These are phyloP conservation scores for Drosophila anceps DNA, from an alignment of 2,888 invertebrate genomes.

Conservation along the genomic window DNA sequence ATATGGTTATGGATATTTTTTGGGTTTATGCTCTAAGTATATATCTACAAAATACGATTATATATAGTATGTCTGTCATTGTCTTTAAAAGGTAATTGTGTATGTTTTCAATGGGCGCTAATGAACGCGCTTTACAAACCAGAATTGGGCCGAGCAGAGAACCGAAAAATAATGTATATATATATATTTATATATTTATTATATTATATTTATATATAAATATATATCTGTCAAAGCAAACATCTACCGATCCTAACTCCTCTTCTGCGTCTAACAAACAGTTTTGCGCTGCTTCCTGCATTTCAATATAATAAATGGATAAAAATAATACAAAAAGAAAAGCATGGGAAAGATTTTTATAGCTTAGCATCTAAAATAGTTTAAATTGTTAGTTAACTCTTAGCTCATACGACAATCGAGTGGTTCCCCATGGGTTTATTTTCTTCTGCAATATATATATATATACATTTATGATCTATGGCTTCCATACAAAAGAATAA, in stretches of 20 bases:
- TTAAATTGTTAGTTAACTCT: conserved; percentile 49
- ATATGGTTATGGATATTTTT: conserved; percentile 48
- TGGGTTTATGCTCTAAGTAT: conserved; percentile 48
- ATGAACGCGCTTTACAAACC: conserved; percentile 9
- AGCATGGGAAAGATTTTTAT: conserved; percentile 69
- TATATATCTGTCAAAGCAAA: neutral
- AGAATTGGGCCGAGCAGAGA: conserved; percentile 28
- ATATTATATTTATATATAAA: neutral
- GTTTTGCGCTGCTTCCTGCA: conserved; percentile 57
- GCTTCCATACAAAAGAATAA: conserved; percentile 55
- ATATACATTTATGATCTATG: conserved; percentile 46
- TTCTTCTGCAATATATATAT: conserved; percentile 44
- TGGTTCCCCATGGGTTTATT: conserved; percentile 70
- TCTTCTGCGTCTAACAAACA: conserved; percentile 74
- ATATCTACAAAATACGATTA: conserved; percentile 32
- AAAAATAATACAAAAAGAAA: conserved; percentile 9
- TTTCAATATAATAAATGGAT: conserved; percentile 1
- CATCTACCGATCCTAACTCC: conserved; percentile 30
- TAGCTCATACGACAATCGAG: conserved; percentile 62
- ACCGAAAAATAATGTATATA: neutral
- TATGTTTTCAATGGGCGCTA: conserved; percentile 19
- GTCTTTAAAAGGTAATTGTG: conserved; percentile 8
- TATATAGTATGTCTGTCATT: conserved; percentile 37
- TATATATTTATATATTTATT: neutral
- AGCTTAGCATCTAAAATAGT: conserved; percentile 64